Base-by-base conservation (phyloP, 2,113 vertebrate species). In the Siniperca knerii region DNA sequence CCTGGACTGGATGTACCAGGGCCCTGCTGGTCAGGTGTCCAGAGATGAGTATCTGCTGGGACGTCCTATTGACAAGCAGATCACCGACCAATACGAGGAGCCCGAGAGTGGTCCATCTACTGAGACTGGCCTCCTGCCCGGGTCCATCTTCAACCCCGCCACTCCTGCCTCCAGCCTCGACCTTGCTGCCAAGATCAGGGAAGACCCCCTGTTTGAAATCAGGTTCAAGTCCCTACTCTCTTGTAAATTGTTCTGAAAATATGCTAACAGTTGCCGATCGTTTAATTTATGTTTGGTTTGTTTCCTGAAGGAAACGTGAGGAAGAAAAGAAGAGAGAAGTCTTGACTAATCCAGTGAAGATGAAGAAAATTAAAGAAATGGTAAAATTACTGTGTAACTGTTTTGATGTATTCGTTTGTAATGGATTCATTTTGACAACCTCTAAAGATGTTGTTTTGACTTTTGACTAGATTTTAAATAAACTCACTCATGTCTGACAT, bases 1-100 rank as follows among this genome's bases (percentile, higher is more conserved):
- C 5, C 66, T 99, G 90, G 98, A 99, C 92, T 99, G 98, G 98
- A 99, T 99, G 98, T 99, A 99, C 94, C 98, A 99, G 92, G 98
- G 98, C 0, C 97, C 97, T 0, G 96, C 97, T 0, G 97, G 97
- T 0, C 97, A 98, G 95, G 96, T 98, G 91, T 98, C 96, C 91
- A 97, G 98, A 29, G 98, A 99, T 0, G 98, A 99, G 10, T 99
- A 99, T 66, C 96, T 99, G 44, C 81, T 99, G 90, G 98, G 98
- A 0, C 97, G 98, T 40, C 93, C 98, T 15, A 97, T 99, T 82
- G 98, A 99, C 89, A 99, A 99, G 54, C 97, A 97, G 1, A 95
- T 98, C 84, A 97, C 97, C 1, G 96, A 97, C 82, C 97, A 98
- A 86, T 95, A 92, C 0, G 97, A 97, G 54, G 98, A 98, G 76